Base-by-base conservation (phyloP, 2,888 invertebrate species). In the Furcula furcula region DNA sequence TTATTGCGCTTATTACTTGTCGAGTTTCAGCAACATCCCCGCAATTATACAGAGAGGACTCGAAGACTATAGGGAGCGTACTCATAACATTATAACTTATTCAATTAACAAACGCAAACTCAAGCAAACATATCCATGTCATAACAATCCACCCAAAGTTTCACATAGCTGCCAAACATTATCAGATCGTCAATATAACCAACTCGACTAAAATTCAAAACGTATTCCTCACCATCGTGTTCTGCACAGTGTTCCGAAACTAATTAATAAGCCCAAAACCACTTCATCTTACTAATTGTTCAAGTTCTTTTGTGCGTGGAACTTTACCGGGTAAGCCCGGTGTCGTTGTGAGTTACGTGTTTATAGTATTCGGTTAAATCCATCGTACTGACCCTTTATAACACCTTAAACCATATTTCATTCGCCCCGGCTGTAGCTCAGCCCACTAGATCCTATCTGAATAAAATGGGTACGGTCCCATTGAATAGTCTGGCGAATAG, bases 371-470 rank as follows among this genome's bases (percentile, higher is more conserved):
- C n/a, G 1, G 9, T 14, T 9, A 26, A 59, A 65, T 61, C 55
- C 44, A 47, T 36, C 20, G 49, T 44, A 52, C 43, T 48, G 46
- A 37, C 34, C 51, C 47, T 51, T 50, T 46, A 54, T 49, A 54
- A 58, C 54, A 55, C 48, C 61, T 37, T 41, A 49, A 58, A 46
- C 55, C 52, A 62, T 66, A 65, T 60, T 57, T 66, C 65, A 66
- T 58, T 65, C 58, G 53, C 40, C 46, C 59, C 55, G 22, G 14
- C 26, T 14, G 14, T n/a, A 46, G 37, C 34, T 46, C 30, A 34
- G 30, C 35, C 36, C 18, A 16, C 33, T 34, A 30, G 29, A 38
- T 29, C 42, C 43, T 55, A 49, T 29, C 50, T 53, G 50, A 55
- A 55, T 55, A 55, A 46, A 46, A 55, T 12, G 20, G 12, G 27